A percentile compares a stretch with the other conserved stretches of the same genome.
Evolutionary conservation across 2,888 invertebrate genomes (phyloP).

Genomic region (Noctua pronuba): DNA sequence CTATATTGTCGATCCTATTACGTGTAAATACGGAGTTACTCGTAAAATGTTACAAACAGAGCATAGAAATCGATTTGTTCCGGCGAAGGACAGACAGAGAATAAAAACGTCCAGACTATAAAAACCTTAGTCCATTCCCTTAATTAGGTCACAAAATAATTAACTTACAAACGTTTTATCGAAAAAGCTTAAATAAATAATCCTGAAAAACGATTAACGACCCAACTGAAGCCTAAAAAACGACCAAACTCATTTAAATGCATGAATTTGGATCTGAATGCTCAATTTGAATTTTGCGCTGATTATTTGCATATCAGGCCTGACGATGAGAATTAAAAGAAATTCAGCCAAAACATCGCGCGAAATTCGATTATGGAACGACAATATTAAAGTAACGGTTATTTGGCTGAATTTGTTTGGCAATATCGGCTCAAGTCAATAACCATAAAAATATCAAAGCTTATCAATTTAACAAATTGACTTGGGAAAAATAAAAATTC

Average conservation of each 20-base stretch:
- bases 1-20: background rate
- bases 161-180: background rate
- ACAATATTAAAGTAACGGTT: constrained; percentile 40
- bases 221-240: constrained; percentile 36
- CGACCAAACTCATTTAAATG: constrained; percentile 56
- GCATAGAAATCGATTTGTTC: constrained; percentile 28
- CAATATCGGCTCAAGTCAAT: constrained; percentile 6
- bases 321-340: constrained; percentile 44
- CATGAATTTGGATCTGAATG: constrained; percentile 61
- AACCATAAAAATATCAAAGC: constrained; percentile 3
- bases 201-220: constrained; percentile 34
- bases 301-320: constrained; percentile 54
- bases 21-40: background rate
- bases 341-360: constrained; percentile 36
- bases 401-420: constrained; percentile 26
- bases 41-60: constrained; percentile 12
- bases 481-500: constrained; percentile 4
- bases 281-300: constrained; percentile 53
- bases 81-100: constrained; percentile 15
- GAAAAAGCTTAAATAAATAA: constrained; percentile 24
- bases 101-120: constrained; percentile 37
- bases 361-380: constrained; percentile 35
- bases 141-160: constrained; percentile 54
- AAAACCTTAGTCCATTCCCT: constrained; percentile 47
- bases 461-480: background rate